phyloP scores from a whole-genome alignment of 2,888 invertebrate genomes.

The Punctoribates punctum region DNA sequence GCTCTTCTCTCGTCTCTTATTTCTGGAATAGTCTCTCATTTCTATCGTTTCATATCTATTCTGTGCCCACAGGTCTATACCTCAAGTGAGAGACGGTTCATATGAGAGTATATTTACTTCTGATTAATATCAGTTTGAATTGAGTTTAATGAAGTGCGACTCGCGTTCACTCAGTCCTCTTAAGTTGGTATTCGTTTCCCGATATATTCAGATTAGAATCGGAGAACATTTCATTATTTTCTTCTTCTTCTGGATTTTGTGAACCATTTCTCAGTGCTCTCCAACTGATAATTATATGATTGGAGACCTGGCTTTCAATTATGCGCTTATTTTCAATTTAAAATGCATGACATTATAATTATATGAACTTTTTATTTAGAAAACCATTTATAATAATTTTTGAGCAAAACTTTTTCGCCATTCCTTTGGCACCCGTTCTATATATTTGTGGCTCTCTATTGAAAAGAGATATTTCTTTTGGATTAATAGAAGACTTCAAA shows the following conservation, averaged over 20 bases:
- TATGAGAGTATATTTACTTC: constrained; percentile 16
- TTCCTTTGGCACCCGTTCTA: not conserved
- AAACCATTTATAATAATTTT: constrained; percentile 14
- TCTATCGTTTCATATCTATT: not conserved
- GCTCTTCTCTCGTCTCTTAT: not conserved
- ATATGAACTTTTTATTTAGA: not conserved
- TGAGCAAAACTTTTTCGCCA: not conserved
- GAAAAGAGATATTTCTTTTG: too few species aligned
- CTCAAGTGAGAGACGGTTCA: constrained; percentile 7
- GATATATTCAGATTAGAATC: constrained; percentile 15
- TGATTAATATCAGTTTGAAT: constrained; percentile 28
- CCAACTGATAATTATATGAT: constrained; percentile 23
- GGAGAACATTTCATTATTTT: not conserved
- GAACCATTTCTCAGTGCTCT: not conserved
- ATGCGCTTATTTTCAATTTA: constrained; percentile 29
- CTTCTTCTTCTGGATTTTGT: not conserved
- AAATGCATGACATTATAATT: constrained; percentile 17
- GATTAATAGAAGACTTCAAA: too few species aligned
- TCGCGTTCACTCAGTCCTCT: constrained; percentile 22
- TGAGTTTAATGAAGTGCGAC: constrained; percentile 36
- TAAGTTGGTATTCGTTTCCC: not conserved
- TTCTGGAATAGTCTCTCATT: not conserved
- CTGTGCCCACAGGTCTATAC: constrained; percentile 25
- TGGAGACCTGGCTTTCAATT: constrained; percentile 10
- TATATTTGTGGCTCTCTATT: not conserved